A percentile compares a stretch with the other conserved stretches of the same genome.
Conservation (phyloP, 2,888 invertebrate species). For the Hemicrepidius hirtus region DNA sequence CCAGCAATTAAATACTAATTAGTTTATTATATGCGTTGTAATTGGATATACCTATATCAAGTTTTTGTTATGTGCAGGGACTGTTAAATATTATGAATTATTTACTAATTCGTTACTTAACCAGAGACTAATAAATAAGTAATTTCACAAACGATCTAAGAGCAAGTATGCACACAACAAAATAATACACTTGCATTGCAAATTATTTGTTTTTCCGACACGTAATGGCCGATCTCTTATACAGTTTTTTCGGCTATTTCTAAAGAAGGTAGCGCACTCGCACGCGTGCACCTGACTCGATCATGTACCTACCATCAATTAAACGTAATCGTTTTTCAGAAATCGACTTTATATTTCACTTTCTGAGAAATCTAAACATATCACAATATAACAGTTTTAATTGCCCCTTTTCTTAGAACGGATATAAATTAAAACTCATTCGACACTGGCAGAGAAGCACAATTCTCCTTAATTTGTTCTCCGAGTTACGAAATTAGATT, state of each 20-base stretch:
- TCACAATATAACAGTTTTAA: not conserved
- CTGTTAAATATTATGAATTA: conserved; percentile 38
- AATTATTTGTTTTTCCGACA: conserved; percentile 4
- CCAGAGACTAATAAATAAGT: conserved; percentile 18
- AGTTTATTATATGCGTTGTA: conserved; percentile 56
- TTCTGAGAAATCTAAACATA: conserved; percentile 28
- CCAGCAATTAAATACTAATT: conserved; percentile 56
- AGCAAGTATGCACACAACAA: conserved; percentile 11
- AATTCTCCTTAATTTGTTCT: not conserved
- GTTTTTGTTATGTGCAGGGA: conserved; percentile 17
- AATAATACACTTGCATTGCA: conserved; percentile 21
- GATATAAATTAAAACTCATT: not conserved
- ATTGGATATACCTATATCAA: conserved; percentile 46
- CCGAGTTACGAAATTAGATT: too few species aligned
- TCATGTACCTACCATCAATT: conserved; percentile 56
- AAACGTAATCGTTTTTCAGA: conserved; percentile 56
- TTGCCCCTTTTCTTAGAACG: not conserved
- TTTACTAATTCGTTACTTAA: conserved; percentile 34
- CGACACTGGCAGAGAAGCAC: too few species aligned
- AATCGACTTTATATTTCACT: conserved; percentile 50
- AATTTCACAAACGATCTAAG: conserved; percentile 17
- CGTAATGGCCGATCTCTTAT: conserved; percentile 20
- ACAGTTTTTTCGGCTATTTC: conserved; percentile 25
- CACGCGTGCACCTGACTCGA: conserved; percentile 25
- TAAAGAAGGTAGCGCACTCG: conserved; percentile 29